Conservation (phyloP, 2,888 invertebrate species). For the Pteria penguin region DNA sequence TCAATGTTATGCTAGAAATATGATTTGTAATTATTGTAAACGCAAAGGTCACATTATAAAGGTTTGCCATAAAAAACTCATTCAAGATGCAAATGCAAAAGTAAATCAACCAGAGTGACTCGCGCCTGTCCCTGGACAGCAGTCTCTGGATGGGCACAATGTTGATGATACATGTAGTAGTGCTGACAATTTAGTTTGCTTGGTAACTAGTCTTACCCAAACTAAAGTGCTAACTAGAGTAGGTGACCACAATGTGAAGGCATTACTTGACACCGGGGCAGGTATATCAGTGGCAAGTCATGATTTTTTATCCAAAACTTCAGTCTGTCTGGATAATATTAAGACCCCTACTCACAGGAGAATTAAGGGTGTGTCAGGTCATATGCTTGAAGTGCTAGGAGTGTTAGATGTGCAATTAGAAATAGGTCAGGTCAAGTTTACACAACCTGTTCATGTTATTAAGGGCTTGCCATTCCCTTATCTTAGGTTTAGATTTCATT, state of each 20-base stretch:
- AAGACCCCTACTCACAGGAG: neutral
- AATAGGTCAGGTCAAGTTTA: neutral
- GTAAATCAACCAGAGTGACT: constrained; percentile 1
- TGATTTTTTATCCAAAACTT: constrained; percentile 9
- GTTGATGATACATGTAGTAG: neutral
- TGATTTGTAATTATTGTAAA: neutral
- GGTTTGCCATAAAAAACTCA: neutral
- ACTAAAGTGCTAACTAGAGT: neutral
- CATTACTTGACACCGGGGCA: constrained; percentile 16
- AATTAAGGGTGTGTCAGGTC: neutral
- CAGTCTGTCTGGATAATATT: neutral
- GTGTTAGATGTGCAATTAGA: neutral
- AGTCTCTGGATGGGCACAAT: constrained; percentile 29
- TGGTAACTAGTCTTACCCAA: constrained; percentile 5
- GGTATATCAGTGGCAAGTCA: neutral
- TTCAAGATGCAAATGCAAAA: neutral
- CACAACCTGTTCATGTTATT: constrained; percentile 29
- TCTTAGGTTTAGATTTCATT: constrained; percentile 47
- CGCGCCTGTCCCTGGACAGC: constrained; percentile 25
- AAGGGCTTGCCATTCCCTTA: constrained; percentile 32
- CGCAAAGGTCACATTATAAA: neutral
- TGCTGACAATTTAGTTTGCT: neutral
- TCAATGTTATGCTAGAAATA: constrained; percentile 2
- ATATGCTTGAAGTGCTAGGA: constrained; percentile 1
- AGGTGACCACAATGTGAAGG: neutral